Evolutionary conservation across 1,140 invertebrate genomes (phyloP), one percentile per base, ranked within the genome.

Genomic region (Plutomurus gul): DNA sequence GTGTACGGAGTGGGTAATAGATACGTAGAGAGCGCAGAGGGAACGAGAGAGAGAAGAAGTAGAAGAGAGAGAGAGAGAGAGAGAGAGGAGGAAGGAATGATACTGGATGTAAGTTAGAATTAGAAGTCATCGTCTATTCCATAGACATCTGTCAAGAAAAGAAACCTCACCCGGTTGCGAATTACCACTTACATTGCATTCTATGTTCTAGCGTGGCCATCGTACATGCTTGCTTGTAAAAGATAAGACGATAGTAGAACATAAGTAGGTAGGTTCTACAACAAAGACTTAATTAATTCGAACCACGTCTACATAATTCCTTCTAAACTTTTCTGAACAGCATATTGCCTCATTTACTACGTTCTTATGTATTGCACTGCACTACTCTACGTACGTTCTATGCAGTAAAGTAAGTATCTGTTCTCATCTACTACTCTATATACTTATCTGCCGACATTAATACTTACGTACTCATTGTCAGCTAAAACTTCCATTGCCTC

Each of bases 201-300:
- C 11, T 65, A 36, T 30, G 20, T 65, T 65, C 16, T 51, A 51
- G 18, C 37, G 6, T n/a, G 1, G n/a, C 70, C 25, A 22, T 72
- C 33, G 18, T 39, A 72, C 37, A 4, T 37, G 13, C 10, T 18
- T 2, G 3, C 22, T 43, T 46, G 8, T 7, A 37, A n/a, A 71
- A 16, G 6, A n/a, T 37, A 4, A 20, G n/a, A 33, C 56, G 25
- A 25, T 47, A 1, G 11, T 11, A 60, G 51, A 36, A 20, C 56
- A 60, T 51, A 60, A n/a, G n/a, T n/a, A n/a, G n/a, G n/a, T n/a
- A n/a, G n/a, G n/a, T 56, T 30, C 27, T n/a, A 74, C 47, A 73
- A 78, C 43, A 78, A 78, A 79, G 56, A 79, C 56, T 72, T 79
- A 51, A 79, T 79, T 79, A 79, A 79, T 79, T 79, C 78, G 33